Evolutionary conservation across 2,113 vertebrate species (phyloP).

Genomic region (Motacilla alba): DNA sequence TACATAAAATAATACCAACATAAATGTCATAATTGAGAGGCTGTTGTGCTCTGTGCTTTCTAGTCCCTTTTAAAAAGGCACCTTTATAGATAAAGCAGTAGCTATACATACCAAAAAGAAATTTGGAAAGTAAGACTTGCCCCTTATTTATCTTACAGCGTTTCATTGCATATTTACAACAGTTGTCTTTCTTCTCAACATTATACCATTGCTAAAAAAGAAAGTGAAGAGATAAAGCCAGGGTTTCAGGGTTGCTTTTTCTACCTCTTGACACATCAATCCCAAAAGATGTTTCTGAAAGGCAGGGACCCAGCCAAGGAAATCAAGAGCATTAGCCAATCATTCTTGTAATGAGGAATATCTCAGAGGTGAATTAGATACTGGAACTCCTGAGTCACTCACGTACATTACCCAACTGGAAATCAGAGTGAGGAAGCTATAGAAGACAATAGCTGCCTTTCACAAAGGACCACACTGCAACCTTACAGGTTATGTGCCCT

Average conservation of each 20-base stretch:
- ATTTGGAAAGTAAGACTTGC: neutral
- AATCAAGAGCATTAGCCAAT: neutral
- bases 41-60: neutral
- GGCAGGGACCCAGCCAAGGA: neutral
- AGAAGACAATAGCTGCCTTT: conserved; percentile 3
- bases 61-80: neutral
- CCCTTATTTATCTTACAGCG: neutral
- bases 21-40: neutral
- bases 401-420: neutral
- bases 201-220: neutral
- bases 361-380: neutral
- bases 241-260: neutral
- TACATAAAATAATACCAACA: too few species aligned
- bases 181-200: neutral
- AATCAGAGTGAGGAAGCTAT: neutral
- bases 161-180: neutral
- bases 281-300: neutral
- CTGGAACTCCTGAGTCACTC: conserved; percentile 17
- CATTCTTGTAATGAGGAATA: neutral
- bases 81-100: neutral
- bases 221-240: neutral
- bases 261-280: neutral
- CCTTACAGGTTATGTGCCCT: neutral
- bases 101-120: neutral
- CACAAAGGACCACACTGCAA: neutral